A percentile compares a stretch with the other conserved stretches of the same genome.
phyloP scores from a whole-genome alignment of 2,888 invertebrate species.

The Cataglyphis rosenhaueri region DNA sequence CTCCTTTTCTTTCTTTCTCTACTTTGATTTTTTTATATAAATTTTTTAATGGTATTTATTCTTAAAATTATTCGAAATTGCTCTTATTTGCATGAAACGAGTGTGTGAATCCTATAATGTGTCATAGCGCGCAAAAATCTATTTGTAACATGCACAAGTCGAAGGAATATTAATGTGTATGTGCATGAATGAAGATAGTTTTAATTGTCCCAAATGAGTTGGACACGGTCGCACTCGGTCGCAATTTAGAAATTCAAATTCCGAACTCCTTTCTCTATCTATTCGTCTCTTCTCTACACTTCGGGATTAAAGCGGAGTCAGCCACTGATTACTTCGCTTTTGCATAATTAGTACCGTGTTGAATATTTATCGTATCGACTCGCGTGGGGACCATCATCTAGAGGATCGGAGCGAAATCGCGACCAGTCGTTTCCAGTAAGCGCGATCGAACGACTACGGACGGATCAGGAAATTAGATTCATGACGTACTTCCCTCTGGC shows the following conservation, averaged over 20 bases:
- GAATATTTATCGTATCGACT: conserved; percentile 60
- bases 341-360: conserved; percentile 61
- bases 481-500: conserved; percentile 27
- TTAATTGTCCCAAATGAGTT: conserved; percentile 65
- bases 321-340: conserved; percentile 59
- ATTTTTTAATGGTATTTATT: not conserved
- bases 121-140: not conserved
- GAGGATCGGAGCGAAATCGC: conserved; percentile 35
- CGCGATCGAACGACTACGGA: conserved; percentile 5
- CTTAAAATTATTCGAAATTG: not conserved
- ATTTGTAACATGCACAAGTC: not conserved
- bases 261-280: conserved; percentile 4
- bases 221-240: conserved; percentile 50
- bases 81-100: not conserved
- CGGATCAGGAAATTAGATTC: conserved; percentile 54
- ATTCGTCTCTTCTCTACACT: not conserved
- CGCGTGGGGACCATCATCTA: not conserved
- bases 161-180: not conserved
- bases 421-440: conserved; percentile 34
- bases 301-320: conserved; percentile 56
- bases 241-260: conserved; percentile 70
- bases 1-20: not conserved
- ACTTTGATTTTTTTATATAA: not conserved
- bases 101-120: not conserved
- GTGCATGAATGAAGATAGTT: conserved; percentile 42